Base-by-base conservation (phyloP, 2,888 invertebrate genomes). In the Thumatha senex region DNA sequence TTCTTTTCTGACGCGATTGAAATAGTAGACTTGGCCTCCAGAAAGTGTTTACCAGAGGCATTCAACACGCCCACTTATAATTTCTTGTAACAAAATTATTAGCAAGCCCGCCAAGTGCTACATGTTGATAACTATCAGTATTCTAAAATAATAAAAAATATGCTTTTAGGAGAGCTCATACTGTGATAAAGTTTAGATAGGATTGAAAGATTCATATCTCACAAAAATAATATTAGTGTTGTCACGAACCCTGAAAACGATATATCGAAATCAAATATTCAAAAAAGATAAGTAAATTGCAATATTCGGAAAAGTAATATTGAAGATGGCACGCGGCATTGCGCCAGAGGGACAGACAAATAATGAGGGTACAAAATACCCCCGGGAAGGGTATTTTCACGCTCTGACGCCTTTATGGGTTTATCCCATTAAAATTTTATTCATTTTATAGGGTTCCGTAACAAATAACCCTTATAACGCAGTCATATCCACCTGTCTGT, bases 361-460 rank as follows among this genome's bases (percentile, higher is more conserved):
- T 81, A 80, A 79, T 76, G 72, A 76, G 72, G 80, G 80, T 77
- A 68, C 71, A 69, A 61, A 68, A 66, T 65, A 60, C 72, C 69
- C 76, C 56, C 58, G 61, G 73, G 76, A 74, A 68, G 55, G 66
- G 59, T 73, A 67, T 72, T 78, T 76, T 69, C 73, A 76, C 74
- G 74, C 64, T 51, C 60, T 61, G 54, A 62, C 70, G 74, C 76
- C 64, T 73, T 77, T 72, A 76, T 70, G 61, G 75, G 73, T 70
- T 76, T 68, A 69, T 72, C 70, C 65, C 70, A 80, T 82, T 80
- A 80, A 80, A 80, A 73, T 80, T 83, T 81, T 76, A 82, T 77
- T 77, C 73, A 64, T 63, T 72, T 61, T 58, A n/a, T 57, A 54
- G 63, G 18, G 18, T 24, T 24, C 18, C n/a, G n/a, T n/a, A n/a